Conservation (phyloP, 2,888 invertebrate genomes). For the Trypoxylon attenuatum region DNA sequence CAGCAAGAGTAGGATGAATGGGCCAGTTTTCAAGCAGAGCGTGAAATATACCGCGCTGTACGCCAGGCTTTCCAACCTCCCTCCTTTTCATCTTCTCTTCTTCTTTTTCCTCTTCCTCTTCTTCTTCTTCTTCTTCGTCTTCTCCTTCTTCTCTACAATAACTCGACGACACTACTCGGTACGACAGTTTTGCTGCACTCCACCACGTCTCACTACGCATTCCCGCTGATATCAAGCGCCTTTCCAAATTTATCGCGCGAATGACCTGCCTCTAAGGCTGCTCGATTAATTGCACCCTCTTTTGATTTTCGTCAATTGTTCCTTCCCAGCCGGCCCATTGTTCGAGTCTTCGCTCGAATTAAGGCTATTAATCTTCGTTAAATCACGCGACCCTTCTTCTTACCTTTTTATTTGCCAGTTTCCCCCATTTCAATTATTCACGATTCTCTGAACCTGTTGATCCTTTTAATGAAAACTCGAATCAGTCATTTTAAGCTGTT, state of each 20-base stretch:
- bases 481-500: too few species aligned
- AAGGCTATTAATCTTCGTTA: too few species aligned
- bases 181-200: neutral
- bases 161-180: neutral
- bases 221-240: neutral
- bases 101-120: neutral
- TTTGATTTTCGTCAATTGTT: too few species aligned
- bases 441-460: too few species aligned
- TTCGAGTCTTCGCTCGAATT: too few species aligned
- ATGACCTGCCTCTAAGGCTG: neutral
- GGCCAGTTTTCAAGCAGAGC: slow-evolving; percentile 36
- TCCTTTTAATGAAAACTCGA: too few species aligned
- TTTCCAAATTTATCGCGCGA: neutral
- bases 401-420: too few species aligned
- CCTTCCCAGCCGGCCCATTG: too few species aligned
- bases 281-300: neutral
- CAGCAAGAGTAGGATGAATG: slow-evolving; percentile 28
- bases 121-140: too few species aligned
- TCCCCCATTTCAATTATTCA: too few species aligned
- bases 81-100: neutral
- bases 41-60: slow-evolving; percentile 29
- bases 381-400: too few species aligned
- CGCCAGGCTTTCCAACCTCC: slow-evolving; percentile 20
- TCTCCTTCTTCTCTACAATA: neutral
- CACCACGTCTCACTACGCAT: neutral